A percentile compares a stretch with the other conserved stretches of the same genome.
phyloP scores from a whole-genome alignment of 2,888 invertebrate genomes.

The Folsomia candida region DNA sequence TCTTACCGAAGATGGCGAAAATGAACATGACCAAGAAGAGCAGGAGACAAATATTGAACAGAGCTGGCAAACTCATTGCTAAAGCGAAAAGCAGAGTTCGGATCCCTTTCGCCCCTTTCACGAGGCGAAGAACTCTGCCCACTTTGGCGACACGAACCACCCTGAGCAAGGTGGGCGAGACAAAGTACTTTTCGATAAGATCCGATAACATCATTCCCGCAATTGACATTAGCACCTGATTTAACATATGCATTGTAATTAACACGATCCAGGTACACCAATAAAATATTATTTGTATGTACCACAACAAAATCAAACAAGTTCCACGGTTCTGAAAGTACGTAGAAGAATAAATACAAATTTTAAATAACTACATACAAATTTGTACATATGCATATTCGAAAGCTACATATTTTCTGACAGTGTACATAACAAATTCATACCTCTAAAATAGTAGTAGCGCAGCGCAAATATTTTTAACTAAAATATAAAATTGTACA shows the following conservation, averaged over 20 bases:
- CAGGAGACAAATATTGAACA: conserved; percentile 97
- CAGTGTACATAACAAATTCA: too few relatives aligned
- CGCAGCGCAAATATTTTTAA: conserved; percentile 96
- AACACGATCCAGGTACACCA: not conserved
- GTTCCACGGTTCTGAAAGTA: conserved; percentile 98
- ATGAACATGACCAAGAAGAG: conserved; percentile 99
- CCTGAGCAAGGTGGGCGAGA: conserved; percentile 94
- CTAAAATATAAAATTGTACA: too few relatives aligned
- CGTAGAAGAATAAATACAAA: not conserved
- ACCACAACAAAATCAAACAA: conserved; percentile 99
- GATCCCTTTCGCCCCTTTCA: conserved; percentile 98
- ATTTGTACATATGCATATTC: too few relatives aligned
- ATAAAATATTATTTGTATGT: conserved; percentile 58
- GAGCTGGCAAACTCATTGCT: conserved; percentile 96
- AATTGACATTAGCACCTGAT: conserved; percentile 2
- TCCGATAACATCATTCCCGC: conserved; percentile 95
- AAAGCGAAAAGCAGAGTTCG: conserved; percentile 93
- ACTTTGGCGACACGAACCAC: conserved; percentile 98
- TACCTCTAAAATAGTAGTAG: conserved; percentile 98
- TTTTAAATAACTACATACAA: not conserved
- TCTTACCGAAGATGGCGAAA: conserved; percentile 99
- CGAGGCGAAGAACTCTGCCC: conserved; percentile 92
- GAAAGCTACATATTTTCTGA: too few relatives aligned
- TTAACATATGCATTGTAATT: too few relatives aligned
- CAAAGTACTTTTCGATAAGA: conserved; percentile 94